Base-by-base conservation (phyloP, 1,140 invertebrate genomes). In the Drosophila truncata region DNA sequence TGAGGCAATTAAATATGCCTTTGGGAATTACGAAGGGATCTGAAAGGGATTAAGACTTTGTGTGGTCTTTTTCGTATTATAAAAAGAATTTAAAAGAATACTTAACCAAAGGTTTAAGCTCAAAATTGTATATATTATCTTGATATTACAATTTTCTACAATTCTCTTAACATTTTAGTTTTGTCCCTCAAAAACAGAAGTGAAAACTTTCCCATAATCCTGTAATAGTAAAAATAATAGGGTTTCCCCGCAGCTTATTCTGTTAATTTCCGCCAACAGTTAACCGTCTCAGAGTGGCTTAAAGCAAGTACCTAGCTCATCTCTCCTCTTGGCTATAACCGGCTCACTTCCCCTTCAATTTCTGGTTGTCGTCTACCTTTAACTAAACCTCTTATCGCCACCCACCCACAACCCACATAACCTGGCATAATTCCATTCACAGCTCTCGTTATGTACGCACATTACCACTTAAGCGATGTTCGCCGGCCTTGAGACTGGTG, bases 381-480 rank as follows among this genome's bases (percentile, higher is more conserved):
- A 37, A 41, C 42, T 72, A 72, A 72, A 44, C 69, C 66, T 72
- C 69, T 71, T 60, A 69, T 14, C 59, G 33, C 71, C 69, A 16
- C 35, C 69, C n/a, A n/a, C n/a, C 35, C 29, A 37, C 61, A 47
- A 33, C 35, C 69, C n/a, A 37, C 31, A 54, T 39, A 70, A 58
- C 52, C 59, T 33, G 33, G 31, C 49, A 35, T 54, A 61, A 73
- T 73, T 46, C 73, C 73, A 76, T 76, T 58, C 72, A 65, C 50
- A 65, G 39, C 52, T 39, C 54, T 67, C 74, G 47, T 78, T 78
- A 78, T 78, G 74, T 78, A 69, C 74, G 74, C 74, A 78, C 74
- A 78, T 78, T 78, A 78, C 74, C 74, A 78, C 74, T 78, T 78
- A 35, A 61, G 63, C 55, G 52, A 41, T 60, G 42, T 47, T 55